A percentile compares a stretch with the other conserved stretches of the same genome.
These are phyloP conservation scores for Pseudopipra pipra DNA, from an alignment of 2,113 vertebrate species.

Conservation along the genomic window DNA sequence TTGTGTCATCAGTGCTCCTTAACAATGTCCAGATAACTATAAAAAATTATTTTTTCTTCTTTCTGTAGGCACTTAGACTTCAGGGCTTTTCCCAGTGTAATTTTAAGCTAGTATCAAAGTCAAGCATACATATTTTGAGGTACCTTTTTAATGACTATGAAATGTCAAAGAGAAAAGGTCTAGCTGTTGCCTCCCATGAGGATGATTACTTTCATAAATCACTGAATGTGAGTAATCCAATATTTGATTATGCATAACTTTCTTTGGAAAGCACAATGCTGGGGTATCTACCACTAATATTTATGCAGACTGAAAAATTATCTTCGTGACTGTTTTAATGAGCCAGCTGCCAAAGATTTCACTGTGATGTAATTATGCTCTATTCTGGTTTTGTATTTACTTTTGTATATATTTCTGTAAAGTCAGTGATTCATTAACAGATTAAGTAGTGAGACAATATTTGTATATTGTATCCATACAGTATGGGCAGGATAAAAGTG, in stretches of 20 bases:
- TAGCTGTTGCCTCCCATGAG: neutral
- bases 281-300: neutral
- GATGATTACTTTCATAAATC: neutral
- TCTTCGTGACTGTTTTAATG: neutral
- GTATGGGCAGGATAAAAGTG: neutral
- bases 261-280: neutral
- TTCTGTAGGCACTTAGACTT: neutral
- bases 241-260: neutral
- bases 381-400: neutral
- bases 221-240: neutral
- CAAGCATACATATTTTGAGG: neutral
- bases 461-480: neutral
- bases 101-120: neutral
- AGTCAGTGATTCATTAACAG: neutral
- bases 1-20: neutral
- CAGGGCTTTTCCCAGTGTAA: neutral
- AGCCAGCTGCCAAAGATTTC: neutral
- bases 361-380: neutral
- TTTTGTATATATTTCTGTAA: neutral
- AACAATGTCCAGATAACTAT: neutral
- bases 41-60: neutral
- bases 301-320: neutral
- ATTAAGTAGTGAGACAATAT: neutral
- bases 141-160: neutral
- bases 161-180: neutral